Evolutionary conservation across 2,113 vertebrate genomes (phyloP).

Genomic region (Pangasianodon hypophthalmus): DNA sequence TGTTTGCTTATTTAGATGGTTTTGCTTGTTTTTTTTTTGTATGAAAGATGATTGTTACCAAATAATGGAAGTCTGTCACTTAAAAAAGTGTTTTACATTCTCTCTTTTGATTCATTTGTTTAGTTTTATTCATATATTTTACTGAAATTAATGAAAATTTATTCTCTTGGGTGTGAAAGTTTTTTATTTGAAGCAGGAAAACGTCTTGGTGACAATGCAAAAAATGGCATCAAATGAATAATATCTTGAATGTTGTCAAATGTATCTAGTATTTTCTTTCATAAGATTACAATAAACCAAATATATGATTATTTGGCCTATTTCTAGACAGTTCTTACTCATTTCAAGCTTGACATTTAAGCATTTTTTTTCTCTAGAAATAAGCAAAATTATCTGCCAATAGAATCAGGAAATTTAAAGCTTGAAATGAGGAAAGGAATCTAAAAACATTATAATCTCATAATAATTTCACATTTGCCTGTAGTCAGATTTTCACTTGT

Average conservation of each 20-base stretch:
- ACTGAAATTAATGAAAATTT: background rate
- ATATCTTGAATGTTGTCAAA: too few relatives aligned
- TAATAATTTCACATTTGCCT: background rate
- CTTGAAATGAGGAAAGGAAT: background rate
- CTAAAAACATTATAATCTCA: background rate
- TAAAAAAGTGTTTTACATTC: background rate
- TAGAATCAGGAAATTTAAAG: too few relatives aligned
- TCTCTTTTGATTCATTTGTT: background rate
- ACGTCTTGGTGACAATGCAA: background rate
- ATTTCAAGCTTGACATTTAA: too few relatives aligned
- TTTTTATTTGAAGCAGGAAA: background rate
- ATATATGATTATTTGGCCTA: too few relatives aligned
- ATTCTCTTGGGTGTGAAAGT: background rate
- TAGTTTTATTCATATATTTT: background rate
- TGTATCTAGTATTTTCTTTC: too few relatives aligned
- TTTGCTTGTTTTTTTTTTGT: background rate
- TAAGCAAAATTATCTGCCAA: too few relatives aligned
- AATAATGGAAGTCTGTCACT: background rate
- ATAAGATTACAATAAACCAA: too few relatives aligned
- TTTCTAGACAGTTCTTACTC: background rate
- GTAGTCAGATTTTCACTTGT: background rate
- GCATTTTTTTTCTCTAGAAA: too few relatives aligned
- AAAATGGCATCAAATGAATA: background rate
- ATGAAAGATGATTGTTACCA: background rate
- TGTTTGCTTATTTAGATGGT: background rate